Conservation (phyloP, 2,797 vertebrate genomes). For the Cyclura pinguis region DNA sequence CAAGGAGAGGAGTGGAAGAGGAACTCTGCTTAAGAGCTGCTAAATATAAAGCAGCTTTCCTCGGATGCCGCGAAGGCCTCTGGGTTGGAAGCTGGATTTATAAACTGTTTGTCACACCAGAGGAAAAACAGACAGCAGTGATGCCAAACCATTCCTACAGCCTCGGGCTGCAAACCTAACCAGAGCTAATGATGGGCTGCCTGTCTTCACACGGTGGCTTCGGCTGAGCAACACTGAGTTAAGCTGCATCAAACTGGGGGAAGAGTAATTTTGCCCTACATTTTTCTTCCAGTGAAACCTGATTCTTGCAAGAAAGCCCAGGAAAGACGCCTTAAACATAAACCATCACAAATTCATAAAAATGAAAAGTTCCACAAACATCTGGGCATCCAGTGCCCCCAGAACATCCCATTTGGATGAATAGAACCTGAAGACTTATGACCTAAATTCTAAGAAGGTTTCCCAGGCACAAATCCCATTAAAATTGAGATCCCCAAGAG, state of each 20-base stretch:
- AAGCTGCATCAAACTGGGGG: neutral
- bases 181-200: neutral
- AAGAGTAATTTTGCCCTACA: neutral
- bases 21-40: neutral
- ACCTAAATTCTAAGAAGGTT: neutral
- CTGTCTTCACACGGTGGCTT: neutral
- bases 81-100: neutral
- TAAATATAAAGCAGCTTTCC: slow-evolving; percentile 5
- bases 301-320: no score
- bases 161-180: neutral
- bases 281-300: neutral
- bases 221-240: neutral
- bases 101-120: no score
- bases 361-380: neutral
- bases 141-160: neutral
- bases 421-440: neutral
- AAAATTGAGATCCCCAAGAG: neutral
- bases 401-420: neutral
- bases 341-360: neutral
- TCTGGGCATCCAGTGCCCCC: no score
- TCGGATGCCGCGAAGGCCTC: neutral
- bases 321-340: neutral
- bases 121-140: neutral
- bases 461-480: neutral
- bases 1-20: neutral